Conservation (phyloP, 2,797 vertebrate species). For the Selene dorsalis region DNA sequence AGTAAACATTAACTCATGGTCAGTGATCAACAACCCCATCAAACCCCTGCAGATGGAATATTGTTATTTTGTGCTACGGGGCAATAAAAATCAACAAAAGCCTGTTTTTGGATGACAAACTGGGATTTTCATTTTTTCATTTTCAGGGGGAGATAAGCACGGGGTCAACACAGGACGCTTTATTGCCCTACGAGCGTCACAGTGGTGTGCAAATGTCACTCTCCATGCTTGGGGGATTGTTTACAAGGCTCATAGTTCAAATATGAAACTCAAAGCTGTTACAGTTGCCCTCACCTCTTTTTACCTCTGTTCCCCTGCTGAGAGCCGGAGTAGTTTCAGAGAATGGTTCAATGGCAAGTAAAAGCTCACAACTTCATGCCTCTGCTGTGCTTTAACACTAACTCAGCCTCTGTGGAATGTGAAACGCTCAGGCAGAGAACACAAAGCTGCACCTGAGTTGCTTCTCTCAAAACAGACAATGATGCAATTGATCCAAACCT, state of each 20-base stretch:
- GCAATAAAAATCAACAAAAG: constrained; percentile 18
- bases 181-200: constrained; percentile 28
- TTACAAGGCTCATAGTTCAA: constrained; percentile 60
- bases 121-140: constrained; percentile 28
- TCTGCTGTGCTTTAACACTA: constrained; percentile 43
- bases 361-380: constrained; percentile 54
- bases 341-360: constrained; percentile 66
- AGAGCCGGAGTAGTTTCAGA: constrained; percentile 57
- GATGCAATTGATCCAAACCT: constrained; percentile 39
- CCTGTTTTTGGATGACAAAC: constrained; percentile 23
- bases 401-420: constrained; percentile 53
- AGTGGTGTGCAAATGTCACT: constrained; percentile 50
- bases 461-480: constrained; percentile 53
- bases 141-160: constrained; percentile 32
- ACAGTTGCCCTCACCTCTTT: constrained; percentile 57
- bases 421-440: constrained; percentile 46
- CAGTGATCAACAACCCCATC: constrained; percentile 36
- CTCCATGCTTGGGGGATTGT: constrained; percentile 46
- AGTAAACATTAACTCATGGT: constrained; percentile 31
- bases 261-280: constrained; percentile 67
- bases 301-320: constrained; percentile 54
- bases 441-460: constrained; percentile 54
- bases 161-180: constrained; percentile 44
- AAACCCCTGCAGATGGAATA: constrained; percentile 37
- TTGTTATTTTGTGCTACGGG: constrained; percentile 18